Evolutionary conservation across 2,888 invertebrate genomes (phyloP), one percentile per base, ranked within the genome.

Genomic region (Bugula neritina): DNA sequence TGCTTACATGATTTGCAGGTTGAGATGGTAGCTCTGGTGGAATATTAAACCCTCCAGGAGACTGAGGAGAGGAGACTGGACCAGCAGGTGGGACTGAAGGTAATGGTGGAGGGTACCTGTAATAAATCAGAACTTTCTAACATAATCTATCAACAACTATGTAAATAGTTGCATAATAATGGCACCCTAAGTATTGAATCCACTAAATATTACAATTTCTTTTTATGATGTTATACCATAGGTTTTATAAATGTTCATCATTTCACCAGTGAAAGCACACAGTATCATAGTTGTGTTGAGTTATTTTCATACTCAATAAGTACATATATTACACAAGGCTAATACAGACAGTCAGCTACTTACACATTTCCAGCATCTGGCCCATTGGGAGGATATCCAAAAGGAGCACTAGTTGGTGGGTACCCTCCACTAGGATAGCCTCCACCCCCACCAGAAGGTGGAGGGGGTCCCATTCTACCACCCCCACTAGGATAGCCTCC

Each of bases 41-140:
- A 25, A 63, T 63, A 31, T 25, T 63, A 31, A 63, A 63, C 5
- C 63, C 63, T 63, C 63, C 63, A 63, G 31, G 31, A 63, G 27
- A 17, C 5, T 63, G 31, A 13, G 25, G 43, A 43, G 43, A 13
- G 21, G 27, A 27, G 1, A 63, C 34, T 13, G 31, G 17, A 5
- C 63, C 63, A 31, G 27, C 27, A 25, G 63, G 63, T 10, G 63
- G 25, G 3, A 31, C 34, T n/a, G 63, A 63, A 31, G 63, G 63
- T 13, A 63, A 10, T 13, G 63, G 63, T 25, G 63, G 63, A 29
- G 63, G 23, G 5, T 57, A 27, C 13, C 63, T 63, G 31, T n/a
- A 63, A 63, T 17, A 63, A 13, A 63, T 43, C n/a, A n/a, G n/a
- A n/a, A n/a, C n/a, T n/a, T n/a, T n/a, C n/a, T n/a, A n/a, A n/a